Base-by-base conservation (phyloP, 2,113 vertebrate genomes). In the Petaurus breviceps region DNA sequence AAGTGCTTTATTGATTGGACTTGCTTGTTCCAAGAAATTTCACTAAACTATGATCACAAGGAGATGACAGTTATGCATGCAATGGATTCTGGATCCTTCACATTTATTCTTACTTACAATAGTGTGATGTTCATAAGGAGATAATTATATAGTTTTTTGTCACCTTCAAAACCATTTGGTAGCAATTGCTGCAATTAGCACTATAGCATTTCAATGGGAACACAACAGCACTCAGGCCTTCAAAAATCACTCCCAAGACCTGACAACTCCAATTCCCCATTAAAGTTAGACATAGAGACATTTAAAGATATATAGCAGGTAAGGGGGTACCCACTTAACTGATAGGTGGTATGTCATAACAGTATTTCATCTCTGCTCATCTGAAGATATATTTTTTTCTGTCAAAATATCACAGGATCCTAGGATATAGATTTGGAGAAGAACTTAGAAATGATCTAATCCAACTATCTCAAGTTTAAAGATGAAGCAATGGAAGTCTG, bases 171-270 rank as follows among this genome's bases (percentile, higher is more conserved):
- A 46, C 68, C 94, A 89, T 90, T n/a, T 95, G 25, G 96, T 95
- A 97, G 43, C 89, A 77, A 97, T 98, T 93, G 95, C 92, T 96
- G 96, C 95, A 97, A 96, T 92, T 95, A 77, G 25, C 46, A 53
- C 1, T 49, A 37, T 46, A 94, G 47, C 4, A 93, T 92, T 93
- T 93, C 94, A 0, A 0, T 96, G 84, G 68, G 43, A 98, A 91
- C 2, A 31, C 55, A 92, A 43, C 4, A 93, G 24, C 61, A 92
- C 77, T 91, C 51, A 96, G 57, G 96, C 95, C 96, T 96, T 95
- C 52, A 96, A 92, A 97, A 96, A 94, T 98, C 94, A 96, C 90
- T 97, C 95, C 89, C 55, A 93, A 97, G 92, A 50, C 91, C 3
- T 90, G 91, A 95, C 91, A 98, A 51, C 52, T 96, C 52, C 68